Evolutionary conservation across 2,888 invertebrate genomes (phyloP).

Genomic region (Drosophila multiciliata): DNA sequence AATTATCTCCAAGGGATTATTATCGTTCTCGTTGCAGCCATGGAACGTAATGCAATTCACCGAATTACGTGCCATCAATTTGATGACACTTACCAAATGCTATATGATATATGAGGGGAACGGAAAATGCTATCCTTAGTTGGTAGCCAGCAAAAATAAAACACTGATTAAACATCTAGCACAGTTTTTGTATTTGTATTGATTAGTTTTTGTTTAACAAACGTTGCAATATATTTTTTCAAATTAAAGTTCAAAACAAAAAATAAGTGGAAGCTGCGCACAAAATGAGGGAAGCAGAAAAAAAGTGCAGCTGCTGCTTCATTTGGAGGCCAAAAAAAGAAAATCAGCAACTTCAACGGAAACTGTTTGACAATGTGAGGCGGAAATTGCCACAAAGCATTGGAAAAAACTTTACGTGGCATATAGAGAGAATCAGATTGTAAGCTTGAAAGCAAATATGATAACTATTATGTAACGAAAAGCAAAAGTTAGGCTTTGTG

Average conservation of each 20-base stretch:
- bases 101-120: not conserved
- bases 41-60: constrained; percentile 1
- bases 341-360: constrained; percentile 32
- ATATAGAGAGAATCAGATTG: not conserved
- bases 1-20: constrained; percentile 51
- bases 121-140: not conserved
- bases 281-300: constrained; percentile 8
- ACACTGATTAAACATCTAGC: not conserved
- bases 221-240: not conserved
- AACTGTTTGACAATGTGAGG: constrained; percentile 38
- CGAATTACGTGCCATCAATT: not conserved
- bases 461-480: constrained; percentile 18
- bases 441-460: constrained; percentile 15
- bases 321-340: constrained; percentile 18
- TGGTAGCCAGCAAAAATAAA: not conserved
- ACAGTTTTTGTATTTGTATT: not conserved
- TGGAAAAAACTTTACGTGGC: not conserved
- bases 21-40: constrained; percentile 22
- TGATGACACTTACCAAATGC: not conserved
- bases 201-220: not conserved
- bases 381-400: constrained; percentile 21
- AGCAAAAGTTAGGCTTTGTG: constrained; percentile 6
- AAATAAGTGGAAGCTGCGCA: constrained; percentile 5
- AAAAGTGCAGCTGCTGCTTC: constrained; percentile 25
- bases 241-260: not conserved